phyloP scores from a whole-genome alignment of 2,113 vertebrate species.

The Hydropotes inermis region DNA sequence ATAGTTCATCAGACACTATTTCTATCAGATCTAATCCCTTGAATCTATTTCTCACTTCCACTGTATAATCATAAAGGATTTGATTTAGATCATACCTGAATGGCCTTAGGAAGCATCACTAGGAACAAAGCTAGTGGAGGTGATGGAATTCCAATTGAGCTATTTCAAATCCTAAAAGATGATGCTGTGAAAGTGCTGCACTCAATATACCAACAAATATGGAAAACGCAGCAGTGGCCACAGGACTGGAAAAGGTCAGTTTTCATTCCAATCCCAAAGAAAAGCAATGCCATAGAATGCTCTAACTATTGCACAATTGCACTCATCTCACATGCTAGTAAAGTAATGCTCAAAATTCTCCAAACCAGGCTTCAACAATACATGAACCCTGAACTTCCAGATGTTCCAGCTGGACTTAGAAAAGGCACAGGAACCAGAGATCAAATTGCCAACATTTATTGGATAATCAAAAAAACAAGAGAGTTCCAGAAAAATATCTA shows the following conservation, averaged over 20 bases:
- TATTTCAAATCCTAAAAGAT: background rate
- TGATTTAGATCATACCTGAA: background rate
- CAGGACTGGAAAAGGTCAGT: background rate
- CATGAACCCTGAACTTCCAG: no score
- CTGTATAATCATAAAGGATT: background rate
- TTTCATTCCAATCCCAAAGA: background rate
- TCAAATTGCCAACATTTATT: no score
- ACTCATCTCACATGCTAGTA: background rate
- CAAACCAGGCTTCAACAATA: no score
- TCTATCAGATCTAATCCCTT: background rate
- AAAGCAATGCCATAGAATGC: background rate
- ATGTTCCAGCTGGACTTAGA: no score
- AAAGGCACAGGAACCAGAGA: no score
- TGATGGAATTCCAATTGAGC: background rate
- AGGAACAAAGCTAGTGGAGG: background rate
- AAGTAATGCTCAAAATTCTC: no score
- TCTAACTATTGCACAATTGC: fast-evolving
- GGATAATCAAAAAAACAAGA: no score
- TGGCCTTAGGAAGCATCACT: background rate
- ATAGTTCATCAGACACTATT: background rate
- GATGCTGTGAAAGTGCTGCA: background rate
- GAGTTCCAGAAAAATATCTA: no score
- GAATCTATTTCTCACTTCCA: background rate
- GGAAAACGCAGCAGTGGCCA: background rate
- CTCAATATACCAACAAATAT: background rate